A percentile compares a stretch with the other conserved stretches of the same genome.
phyloP scores from a whole-genome alignment of 2,113 vertebrate species.

The Apaloderma vittatum region DNA sequence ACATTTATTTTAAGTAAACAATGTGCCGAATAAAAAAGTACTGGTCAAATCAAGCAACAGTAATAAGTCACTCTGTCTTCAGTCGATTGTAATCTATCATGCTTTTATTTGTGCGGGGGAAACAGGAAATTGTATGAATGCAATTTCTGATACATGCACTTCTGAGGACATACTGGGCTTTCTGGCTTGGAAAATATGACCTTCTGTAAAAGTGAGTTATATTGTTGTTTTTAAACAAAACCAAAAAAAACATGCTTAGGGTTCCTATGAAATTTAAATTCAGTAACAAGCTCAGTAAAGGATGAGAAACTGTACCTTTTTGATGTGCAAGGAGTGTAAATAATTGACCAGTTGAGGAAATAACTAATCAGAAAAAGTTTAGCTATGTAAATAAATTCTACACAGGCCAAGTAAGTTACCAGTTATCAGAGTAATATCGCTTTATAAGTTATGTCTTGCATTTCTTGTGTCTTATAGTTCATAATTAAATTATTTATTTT shows the following conservation, averaged over 20 bases:
- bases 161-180: background rate
- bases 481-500: background rate
- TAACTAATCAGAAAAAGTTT: background rate
- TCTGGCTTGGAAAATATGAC: background rate
- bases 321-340: background rate
- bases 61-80: background rate
- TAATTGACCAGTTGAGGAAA: background rate
- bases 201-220: background rate
- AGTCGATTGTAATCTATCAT: background rate
- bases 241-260: background rate
- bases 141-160: background rate
- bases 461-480: background rate
- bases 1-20: slow-evolving; percentile 38
- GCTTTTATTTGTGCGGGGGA: background rate
- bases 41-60: background rate
- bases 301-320: background rate
- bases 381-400: background rate
- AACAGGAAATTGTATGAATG: background rate
- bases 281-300: background rate
- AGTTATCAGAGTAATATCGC: background rate
- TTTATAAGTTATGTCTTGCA: background rate
- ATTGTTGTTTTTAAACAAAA: background rate
- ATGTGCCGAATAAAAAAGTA: background rate
- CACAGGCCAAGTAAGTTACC: background rate
- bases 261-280: background rate